These are phyloP conservation scores for Drosophila barbarae DNA, from an alignment of 2,888 invertebrate species.

Conservation along the genomic window DNA sequence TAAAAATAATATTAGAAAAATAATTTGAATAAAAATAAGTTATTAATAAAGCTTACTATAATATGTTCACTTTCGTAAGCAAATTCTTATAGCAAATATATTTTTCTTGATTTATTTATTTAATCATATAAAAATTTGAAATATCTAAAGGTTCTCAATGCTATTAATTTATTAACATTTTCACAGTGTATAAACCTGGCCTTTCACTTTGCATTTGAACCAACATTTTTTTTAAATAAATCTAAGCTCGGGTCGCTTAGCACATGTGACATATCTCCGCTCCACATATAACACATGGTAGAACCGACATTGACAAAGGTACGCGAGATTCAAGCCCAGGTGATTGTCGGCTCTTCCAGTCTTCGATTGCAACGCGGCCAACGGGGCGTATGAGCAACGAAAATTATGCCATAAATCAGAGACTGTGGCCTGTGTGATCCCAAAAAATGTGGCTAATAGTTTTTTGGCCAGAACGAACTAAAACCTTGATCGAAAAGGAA, in stretches of 20 bases:
- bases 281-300: conserved; percentile 44
- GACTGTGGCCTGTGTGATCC: conserved; percentile 29
- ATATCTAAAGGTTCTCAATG: neutral
- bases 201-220: conserved; percentile 73
- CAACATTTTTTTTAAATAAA: conserved; percentile 40
- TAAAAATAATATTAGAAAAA: neutral
- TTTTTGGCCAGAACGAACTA: conserved; percentile 1
- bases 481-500: conserved; percentile 32
- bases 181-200: conserved; percentile 51
- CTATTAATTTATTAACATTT: neutral
- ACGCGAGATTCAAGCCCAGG: conserved; percentile 42
- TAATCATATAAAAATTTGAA: no score
- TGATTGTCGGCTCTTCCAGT: conserved; percentile 40
- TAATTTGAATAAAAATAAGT: no score
- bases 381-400: conserved; percentile 38
- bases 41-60: no score
- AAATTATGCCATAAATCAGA: conserved; percentile 39
- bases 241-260: conserved; percentile 24
- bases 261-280: conserved; percentile 71
- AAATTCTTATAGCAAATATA: neutral
- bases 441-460: conserved; percentile 4
- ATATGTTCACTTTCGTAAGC: neutral
- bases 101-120: no score
- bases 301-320: conserved; percentile 65
- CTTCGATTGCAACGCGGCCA: conserved; percentile 1